These are phyloP conservation scores for Nineta flava DNA, from an alignment of 2,888 invertebrate species.

Conservation along the genomic window DNA sequence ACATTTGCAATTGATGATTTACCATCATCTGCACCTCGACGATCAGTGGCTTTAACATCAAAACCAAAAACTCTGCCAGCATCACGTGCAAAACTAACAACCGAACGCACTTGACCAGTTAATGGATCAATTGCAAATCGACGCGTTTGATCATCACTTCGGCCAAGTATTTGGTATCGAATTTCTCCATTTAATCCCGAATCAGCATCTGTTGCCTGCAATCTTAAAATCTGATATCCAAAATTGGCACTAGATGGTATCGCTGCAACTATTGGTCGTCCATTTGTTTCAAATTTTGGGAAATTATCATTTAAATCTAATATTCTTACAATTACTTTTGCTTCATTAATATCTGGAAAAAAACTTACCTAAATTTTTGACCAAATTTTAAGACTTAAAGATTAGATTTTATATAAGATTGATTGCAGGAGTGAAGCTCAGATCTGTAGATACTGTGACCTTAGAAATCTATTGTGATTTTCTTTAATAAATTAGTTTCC, in stretches of 20 bases:
- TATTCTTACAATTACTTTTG: constrained; percentile 60
- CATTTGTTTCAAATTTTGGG: constrained; percentile 58
- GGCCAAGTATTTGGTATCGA: constrained; percentile 54
- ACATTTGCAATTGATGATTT: constrained; percentile 72
- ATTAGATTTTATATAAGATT: too few relatives aligned
- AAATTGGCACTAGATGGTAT: constrained; percentile 67
- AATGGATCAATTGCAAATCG: constrained; percentile 64
- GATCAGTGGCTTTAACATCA: constrained; percentile 76
- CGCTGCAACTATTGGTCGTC: constrained; percentile 66
- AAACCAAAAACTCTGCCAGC: constrained; percentile 69
- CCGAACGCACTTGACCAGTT: constrained; percentile 57
- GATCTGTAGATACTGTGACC: too few relatives aligned
- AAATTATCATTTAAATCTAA: constrained; percentile 72
- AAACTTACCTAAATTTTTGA: background rate
- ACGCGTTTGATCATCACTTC: constrained; percentile 50
- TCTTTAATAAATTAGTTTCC: too few relatives aligned
- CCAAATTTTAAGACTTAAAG: too few relatives aligned
- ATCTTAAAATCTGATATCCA: constrained; percentile 62
- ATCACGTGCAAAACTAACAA: constrained; percentile 49
- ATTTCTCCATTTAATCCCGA: constrained; percentile 61
- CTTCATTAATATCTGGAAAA: constrained; percentile 40
- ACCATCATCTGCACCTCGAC: constrained; percentile 64
- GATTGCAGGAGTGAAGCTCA: too few relatives aligned
- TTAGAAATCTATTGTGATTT: too few relatives aligned
- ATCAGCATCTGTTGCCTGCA: constrained; percentile 65